Evolutionary conservation across 2,888 invertebrate species (phyloP).

Genomic region (Torymus auratus): DNA sequence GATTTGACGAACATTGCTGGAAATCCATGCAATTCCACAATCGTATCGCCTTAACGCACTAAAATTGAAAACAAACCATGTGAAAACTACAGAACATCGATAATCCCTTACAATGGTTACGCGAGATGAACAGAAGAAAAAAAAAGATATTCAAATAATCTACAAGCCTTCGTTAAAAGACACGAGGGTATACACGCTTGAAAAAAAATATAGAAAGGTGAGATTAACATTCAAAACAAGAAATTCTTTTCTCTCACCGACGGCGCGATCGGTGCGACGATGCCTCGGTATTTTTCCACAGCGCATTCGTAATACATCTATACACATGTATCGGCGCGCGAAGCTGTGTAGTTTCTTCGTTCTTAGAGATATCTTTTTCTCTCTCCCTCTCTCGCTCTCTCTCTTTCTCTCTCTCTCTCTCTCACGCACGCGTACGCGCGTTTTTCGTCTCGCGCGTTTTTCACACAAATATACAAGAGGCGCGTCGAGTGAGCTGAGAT

Average conservation of each 20-base stretch:
- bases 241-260: slow-evolving; percentile 38
- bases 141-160: not conserved
- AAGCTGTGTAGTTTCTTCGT: slow-evolving; percentile 4
- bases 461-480: slow-evolving; percentile 4
- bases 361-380: not conserved
- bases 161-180: too few species aligned
- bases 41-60: slow-evolving; percentile 25
- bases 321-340: slow-evolving; percentile 14
- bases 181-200: too few species aligned
- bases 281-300: slow-evolving; percentile 29
- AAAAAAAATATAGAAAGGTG: not conserved
- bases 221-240: slow-evolving; percentile 2
- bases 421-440: too few species aligned
- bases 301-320: not conserved
- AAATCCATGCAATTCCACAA: slow-evolving; percentile 16
- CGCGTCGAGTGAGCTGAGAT: slow-evolving; percentile 36
- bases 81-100: not conserved
- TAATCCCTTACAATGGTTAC: too few species aligned
- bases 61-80: slow-evolving; percentile 1
- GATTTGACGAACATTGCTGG: not conserved
- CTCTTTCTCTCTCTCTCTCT: too few species aligned
- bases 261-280: slow-evolving; percentile 1
- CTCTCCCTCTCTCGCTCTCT: not conserved
- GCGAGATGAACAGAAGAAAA: not conserved
- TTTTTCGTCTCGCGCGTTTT: not conserved